Evolutionary conservation across 2,113 vertebrate species (phyloP).

Genomic region (Mormyrus iriodes): DNA sequence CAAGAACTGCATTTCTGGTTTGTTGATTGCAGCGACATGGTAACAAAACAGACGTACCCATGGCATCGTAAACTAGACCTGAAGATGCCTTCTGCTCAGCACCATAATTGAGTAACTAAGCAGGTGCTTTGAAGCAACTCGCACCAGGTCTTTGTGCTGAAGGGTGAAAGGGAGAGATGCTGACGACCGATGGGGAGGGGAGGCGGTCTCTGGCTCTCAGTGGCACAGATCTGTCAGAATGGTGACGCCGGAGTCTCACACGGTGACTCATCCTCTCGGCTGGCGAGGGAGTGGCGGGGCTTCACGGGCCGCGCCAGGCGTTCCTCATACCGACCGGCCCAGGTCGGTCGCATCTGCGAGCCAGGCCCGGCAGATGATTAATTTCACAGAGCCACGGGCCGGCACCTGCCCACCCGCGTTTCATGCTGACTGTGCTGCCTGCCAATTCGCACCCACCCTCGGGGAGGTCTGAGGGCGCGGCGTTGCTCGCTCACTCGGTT

Average conservation of each 20-base stretch:
- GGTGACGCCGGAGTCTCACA: neutral
- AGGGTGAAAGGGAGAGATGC: neutral
- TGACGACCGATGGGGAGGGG: neutral
- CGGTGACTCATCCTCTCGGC: neutral
- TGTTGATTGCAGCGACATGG: neutral
- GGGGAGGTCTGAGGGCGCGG: neutral
- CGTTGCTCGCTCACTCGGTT: neutral
- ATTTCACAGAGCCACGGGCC: neutral
- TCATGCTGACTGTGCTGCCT: neutral
- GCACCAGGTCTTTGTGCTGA: neutral
- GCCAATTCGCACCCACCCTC: neutral
- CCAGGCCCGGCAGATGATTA: constrained; percentile 13
- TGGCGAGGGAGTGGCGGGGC: neutral
- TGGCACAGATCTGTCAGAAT: neutral
- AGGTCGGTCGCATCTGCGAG: neutral
- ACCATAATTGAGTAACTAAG: neutral
- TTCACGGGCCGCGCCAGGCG: neutral
- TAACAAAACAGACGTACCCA: neutral
- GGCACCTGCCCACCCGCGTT: neutral
- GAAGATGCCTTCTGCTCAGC: neutral
- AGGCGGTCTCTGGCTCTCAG: neutral
- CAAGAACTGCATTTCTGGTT: neutral
- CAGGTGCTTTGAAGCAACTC: neutral
- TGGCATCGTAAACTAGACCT: neutral
- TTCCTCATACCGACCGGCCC: neutral